Evolutionary conservation across 2,888 invertebrate species (phyloP), one percentile per base, ranked within the genome.

Genomic region (Acleris sparsana): DNA sequence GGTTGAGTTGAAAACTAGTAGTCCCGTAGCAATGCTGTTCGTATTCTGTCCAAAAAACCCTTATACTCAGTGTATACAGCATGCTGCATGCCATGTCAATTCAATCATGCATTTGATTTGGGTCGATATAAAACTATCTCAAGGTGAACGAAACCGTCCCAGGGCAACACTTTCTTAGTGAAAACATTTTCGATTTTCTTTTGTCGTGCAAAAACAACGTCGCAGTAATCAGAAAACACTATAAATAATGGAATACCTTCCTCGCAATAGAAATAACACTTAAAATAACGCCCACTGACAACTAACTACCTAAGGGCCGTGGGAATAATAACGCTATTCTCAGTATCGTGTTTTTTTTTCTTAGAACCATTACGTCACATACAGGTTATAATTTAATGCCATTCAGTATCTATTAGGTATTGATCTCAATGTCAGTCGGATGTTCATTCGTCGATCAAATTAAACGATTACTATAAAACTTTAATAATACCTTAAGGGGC

Each of bases 271-370:
- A 61, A 67, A 62, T 67, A 61, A 64, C 53, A 61, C 49, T 44
- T 62, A 61, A 62, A 55, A 52, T 56, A 63, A 48, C 63, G 56
- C 46, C 65, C 48, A 63, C 59, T 29, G 17, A 22, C 20, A 56
- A 39, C 13, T 39, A 29, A 44, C 13, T 60, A 39, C 62, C 51
- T 39, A 71, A 81, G 80, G 83, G 82, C 84, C 83, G 84, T 84
- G 84, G 79, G 84, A 83, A 83, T 60, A 78, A 75, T 68, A 73
- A 69, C 68, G 53, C 65, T 48, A 73, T 83, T 82, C 82, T 74
- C 64, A 72, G 80, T 78, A 83, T 67, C 69, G 48, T 64, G 68
- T 66, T 64, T 72, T 76, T 80, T 79, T 82, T 83, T 80, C 81
- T 75, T 39, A 75, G 78, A 78, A 81, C 59, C 56, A 33, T 67